A percentile compares a stretch with the other conserved stretches of the same genome.
phyloP scores from a whole-genome alignment of 2,797 vertebrate species.

The Pseudochirops cupreus region DNA sequence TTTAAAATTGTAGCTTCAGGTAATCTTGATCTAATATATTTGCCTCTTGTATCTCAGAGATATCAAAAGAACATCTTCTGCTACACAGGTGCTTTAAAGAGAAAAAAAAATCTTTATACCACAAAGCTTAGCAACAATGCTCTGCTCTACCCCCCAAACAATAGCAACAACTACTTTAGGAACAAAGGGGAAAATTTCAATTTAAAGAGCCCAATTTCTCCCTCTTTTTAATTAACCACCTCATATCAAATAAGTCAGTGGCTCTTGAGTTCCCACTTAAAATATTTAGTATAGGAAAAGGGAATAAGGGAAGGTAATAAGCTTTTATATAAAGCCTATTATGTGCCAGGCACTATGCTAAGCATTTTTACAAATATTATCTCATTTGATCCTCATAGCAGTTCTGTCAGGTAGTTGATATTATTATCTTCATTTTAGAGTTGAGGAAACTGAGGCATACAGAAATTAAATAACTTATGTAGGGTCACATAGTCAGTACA shows the following conservation, averaged over 20 bases:
- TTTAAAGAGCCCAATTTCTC: not conserved
- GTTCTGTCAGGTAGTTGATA: not conserved
- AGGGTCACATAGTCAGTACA: not conserved
- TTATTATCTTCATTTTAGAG: not conserved
- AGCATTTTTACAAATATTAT: not conserved
- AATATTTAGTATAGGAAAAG: not conserved
- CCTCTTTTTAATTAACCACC: not conserved
- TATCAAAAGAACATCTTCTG: not conserved
- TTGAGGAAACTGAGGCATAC: not conserved
- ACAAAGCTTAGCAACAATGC: not conserved
- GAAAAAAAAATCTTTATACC: not conserved
- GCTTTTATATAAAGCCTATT: not conserved
- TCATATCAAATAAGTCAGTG: not conserved
- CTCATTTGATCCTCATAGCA: not conserved
- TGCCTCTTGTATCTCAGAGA: not conserved
- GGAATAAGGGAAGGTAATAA: not conserved
- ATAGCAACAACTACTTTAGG: not conserved
- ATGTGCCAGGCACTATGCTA: not conserved
- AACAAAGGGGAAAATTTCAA: not conserved
- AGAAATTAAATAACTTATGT: not conserved
- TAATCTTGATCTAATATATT: not conserved
- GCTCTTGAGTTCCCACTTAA: not conserved
- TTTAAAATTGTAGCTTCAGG: not conserved
- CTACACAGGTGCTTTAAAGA: not conserved
- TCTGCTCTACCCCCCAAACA: too few relatives aligned